Evolutionary conservation across 2,888 invertebrate genomes (phyloP).

Genomic region (Busseola fusca): DNA sequence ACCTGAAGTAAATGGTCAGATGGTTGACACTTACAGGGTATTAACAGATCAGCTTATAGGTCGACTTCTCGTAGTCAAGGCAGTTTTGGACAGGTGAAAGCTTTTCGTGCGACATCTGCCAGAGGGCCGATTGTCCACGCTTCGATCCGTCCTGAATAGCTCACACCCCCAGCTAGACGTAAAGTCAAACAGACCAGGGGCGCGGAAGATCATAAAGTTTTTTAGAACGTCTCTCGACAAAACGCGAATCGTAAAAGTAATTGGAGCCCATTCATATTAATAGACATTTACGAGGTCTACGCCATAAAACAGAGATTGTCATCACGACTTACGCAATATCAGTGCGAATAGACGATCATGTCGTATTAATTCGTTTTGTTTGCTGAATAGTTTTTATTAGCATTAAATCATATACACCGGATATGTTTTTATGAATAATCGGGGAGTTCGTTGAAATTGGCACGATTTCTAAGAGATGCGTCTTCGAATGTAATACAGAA

Average conservation of each 20-base stretch:
- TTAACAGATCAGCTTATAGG: conserved; percentile 37
- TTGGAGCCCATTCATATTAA: conserved; percentile 89
- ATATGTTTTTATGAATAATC: conserved; percentile 72
- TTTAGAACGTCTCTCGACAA: conserved; percentile 85
- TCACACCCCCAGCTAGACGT: conserved; percentile 75
- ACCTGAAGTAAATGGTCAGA: conserved; percentile 19
- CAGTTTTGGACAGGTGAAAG: conserved; percentile 70
- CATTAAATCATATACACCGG: conserved; percentile 78
- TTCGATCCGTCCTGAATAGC: conserved; percentile 66
- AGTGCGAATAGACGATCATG: conserved; percentile 75
- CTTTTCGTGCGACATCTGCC: conserved; percentile 79
- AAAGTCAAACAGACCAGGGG: conserved; percentile 82
- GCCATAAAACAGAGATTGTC: conserved; percentile 89
- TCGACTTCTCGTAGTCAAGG: conserved; percentile 45
- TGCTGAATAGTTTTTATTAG: conserved; percentile 79
- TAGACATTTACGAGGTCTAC: conserved; percentile 88
- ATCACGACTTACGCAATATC: conserved; percentile 83
- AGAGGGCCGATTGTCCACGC: conserved; percentile 74
- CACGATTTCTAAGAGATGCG: conserved; percentile 61
- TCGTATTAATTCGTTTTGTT: conserved; percentile 82
- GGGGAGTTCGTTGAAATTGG: conserved; percentile 69
- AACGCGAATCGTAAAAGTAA: conserved; percentile 89
- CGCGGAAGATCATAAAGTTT: conserved; percentile 85
- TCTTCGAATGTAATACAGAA: conserved; percentile 45
- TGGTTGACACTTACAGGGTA: conserved; percentile 16